phyloP scores from a whole-genome alignment of 2,113 vertebrate genomes.

The Pelodiscus sinensis region DNA sequence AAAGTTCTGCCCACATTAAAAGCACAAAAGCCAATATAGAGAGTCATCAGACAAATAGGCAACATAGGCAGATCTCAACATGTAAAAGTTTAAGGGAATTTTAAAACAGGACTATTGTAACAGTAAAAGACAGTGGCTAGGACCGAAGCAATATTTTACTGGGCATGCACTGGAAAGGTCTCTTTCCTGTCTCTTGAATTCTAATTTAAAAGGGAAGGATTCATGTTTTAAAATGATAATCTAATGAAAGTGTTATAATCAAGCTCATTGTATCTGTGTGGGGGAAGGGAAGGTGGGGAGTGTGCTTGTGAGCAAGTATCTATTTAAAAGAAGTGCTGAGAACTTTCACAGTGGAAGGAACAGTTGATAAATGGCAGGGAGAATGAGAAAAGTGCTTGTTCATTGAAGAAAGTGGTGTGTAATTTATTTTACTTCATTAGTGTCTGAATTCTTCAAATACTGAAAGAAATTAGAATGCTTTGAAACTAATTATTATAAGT shows the following conservation, averaged over 20 bases:
- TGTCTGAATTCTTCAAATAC: constrained; percentile 72
- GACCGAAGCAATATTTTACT: not conserved
- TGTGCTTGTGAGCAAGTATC: not conserved
- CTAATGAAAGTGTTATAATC: constrained; percentile 11
- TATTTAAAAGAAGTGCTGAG: constrained; percentile 26
- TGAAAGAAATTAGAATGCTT: constrained; percentile 69
- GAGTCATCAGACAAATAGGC: not conserved
- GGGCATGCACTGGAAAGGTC: not conserved
- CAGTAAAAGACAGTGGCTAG: not conserved
- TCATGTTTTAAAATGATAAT: not conserved
- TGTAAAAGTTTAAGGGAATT: not conserved
- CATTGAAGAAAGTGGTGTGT: constrained; percentile 67
- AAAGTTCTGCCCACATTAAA: not conserved
- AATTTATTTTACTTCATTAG: constrained; percentile 81
- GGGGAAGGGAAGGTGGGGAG: not conserved
- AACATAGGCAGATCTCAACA: rapidly evolving
- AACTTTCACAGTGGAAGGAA: constrained; percentile 56
- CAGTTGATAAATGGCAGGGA: constrained; percentile 73
- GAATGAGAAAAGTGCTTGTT: constrained; percentile 74
- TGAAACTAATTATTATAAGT: constrained; percentile 76
- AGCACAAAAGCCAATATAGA: not conserved
- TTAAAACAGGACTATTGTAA: not conserved
- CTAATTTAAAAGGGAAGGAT: not conserved
- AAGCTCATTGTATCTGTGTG: not conserved
- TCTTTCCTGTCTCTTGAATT: not conserved